A percentile compares a stretch with the other conserved stretches of the same genome.
Evolutionary conservation across 2,888 invertebrate species (phyloP).

Genomic region (Strigamia transsilvanica): DNA sequence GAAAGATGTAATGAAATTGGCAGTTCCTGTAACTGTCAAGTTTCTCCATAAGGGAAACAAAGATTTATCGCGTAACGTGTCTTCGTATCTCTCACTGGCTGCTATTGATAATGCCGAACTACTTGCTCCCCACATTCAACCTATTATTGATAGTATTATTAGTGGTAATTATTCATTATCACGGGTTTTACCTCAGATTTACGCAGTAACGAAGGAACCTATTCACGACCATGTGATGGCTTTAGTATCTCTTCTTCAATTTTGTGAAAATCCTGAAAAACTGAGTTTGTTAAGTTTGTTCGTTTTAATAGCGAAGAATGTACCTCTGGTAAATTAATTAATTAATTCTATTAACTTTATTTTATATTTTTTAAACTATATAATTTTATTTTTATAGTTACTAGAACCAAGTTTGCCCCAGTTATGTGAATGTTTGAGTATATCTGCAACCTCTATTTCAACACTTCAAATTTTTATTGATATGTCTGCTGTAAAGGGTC

Average conservation of each 20-base stretch:
- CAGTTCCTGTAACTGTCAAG: slow-evolving; percentile 89
- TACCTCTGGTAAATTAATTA: slow-evolving; percentile 72
- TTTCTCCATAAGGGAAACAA: slow-evolving; percentile 89
- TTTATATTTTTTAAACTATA: not conserved
- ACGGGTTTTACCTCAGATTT: slow-evolving; percentile 87
- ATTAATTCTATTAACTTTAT: not conserved
- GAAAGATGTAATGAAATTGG: slow-evolving; percentile 79
- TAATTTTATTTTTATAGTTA: slow-evolving; percentile 67
- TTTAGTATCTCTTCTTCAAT: slow-evolving; percentile 79
- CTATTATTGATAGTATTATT: slow-evolving; percentile 89
- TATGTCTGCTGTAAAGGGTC: slow-evolving; percentile 76
- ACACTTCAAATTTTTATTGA: slow-evolving; percentile 79
- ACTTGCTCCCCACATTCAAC: slow-evolving; percentile 85
- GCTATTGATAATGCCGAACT: slow-evolving; percentile 89
- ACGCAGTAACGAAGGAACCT: slow-evolving; percentile 85
- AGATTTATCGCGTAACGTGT: slow-evolving; percentile 87
- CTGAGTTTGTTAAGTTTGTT: slow-evolving; percentile 83
- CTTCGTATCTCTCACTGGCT: slow-evolving; percentile 89
- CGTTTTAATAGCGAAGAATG: slow-evolving; percentile 80
- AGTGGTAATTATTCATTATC: slow-evolving; percentile 86
- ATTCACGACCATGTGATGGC: slow-evolving; percentile 85
- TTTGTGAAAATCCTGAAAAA: slow-evolving; percentile 86
- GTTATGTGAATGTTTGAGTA: slow-evolving; percentile 77
- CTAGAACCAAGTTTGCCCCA: slow-evolving; percentile 83
- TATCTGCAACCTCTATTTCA: slow-evolving; percentile 70